These are phyloP conservation scores for Melangyna quadrimaculata DNA, from an alignment of 2,888 invertebrate species.

Conservation along the genomic window DNA sequence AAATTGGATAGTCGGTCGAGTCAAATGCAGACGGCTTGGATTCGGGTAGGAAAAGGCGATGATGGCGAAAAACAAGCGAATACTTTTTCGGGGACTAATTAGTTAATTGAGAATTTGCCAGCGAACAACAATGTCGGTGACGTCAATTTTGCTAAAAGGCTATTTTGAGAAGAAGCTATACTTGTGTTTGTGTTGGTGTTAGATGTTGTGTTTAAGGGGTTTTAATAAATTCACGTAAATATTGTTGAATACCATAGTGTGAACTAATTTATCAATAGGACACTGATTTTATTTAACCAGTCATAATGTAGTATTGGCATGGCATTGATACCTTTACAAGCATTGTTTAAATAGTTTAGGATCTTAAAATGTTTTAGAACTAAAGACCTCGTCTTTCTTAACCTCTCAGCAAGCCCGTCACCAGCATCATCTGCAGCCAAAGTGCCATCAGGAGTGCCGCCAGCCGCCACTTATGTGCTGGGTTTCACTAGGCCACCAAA, in stretches of 20 bases:
- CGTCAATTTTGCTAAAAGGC: background rate
- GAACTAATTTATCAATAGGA: background rate
- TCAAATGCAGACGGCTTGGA: background rate
- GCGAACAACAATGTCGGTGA: conserved; percentile 17
- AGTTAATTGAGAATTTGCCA: conserved; percentile 61
- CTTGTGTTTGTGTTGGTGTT: background rate
- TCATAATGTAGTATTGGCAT: too few relatives aligned
- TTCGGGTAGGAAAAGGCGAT: conserved; percentile 11
- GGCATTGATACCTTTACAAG: too few relatives aligned
- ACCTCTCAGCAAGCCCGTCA: too few relatives aligned
- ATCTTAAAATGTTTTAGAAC: too few relatives aligned
- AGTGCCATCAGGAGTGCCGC: too few relatives aligned
- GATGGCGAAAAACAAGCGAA: background rate
- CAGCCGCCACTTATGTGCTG: too few relatives aligned
- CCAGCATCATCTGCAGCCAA: too few relatives aligned
- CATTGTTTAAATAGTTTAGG: too few relatives aligned
- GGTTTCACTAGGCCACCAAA: too few relatives aligned
- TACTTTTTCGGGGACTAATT: conserved; percentile 56
- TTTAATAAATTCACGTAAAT: background rate
- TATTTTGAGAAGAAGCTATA: background rate
- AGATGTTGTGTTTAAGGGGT: conserved; percentile 1
- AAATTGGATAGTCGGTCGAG: background rate
- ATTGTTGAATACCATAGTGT: background rate
- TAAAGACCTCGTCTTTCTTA: too few relatives aligned
- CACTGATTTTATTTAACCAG: background rate